Percentiles rank a stretch among this genome's conserved stretches.
Conservation (phyloP, 2,888 invertebrate species). For the Drosophila lacicola region DNA sequence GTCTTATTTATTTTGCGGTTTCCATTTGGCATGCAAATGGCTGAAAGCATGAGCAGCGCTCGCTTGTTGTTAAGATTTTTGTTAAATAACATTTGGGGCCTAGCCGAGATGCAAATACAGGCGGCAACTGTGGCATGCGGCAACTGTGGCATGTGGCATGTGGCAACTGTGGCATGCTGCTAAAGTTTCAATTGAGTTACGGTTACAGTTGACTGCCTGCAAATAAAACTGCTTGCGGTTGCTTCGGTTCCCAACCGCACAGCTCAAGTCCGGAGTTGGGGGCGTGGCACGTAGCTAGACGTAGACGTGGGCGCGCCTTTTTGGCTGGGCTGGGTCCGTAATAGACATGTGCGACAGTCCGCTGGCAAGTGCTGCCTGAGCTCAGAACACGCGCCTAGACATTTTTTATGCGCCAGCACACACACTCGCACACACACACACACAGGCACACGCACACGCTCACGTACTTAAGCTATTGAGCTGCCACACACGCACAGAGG, state of each 20-base stretch:
- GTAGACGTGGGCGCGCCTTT: not conserved
- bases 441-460: not conserved
- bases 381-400: slow-evolving; percentile 46
- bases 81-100: slow-evolving; percentile 45
- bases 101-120: slow-evolving; percentile 21
- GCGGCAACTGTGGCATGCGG: slow-evolving; percentile 16
- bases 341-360: not conserved
- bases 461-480: slow-evolving; percentile 25
- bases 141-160: slow-evolving; percentile 31
- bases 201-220: slow-evolving; percentile 46
- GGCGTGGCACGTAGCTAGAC: not conserved
- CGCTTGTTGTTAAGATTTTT: slow-evolving; percentile 36
- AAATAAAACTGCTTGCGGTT: slow-evolving; percentile 68
- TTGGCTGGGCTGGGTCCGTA: not conserved
- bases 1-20: slow-evolving; percentile 18
- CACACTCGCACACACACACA: slow-evolving; percentile 8
- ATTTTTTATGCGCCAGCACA: slow-evolving; percentile 50
- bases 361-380: slow-evolving; percentile 12
- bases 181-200: slow-evolving; percentile 72
- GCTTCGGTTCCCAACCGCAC: slow-evolving; percentile 32
- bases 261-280: slow-evolving; percentile 11
- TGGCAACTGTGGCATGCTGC: slow-evolving; percentile 20
- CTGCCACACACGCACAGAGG: slow-evolving; percentile 21
- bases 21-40: slow-evolving; percentile 17
- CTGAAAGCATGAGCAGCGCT: slow-evolving; percentile 5